Evolutionary conservation across 2,797 vertebrate species (phyloP).

Genomic region (Choloepus didactylus): DNA sequence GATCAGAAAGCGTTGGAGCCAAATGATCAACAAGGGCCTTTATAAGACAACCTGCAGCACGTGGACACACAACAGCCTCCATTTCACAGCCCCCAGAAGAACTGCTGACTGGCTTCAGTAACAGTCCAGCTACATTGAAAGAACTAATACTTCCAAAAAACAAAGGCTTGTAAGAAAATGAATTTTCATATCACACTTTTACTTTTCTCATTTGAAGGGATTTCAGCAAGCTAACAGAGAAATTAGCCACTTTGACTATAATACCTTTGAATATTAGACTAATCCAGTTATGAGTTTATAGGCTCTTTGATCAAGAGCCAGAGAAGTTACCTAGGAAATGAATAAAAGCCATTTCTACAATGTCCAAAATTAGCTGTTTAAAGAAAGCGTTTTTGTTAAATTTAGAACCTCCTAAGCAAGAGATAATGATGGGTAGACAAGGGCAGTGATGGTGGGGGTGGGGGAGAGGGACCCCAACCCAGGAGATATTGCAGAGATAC

Average conservation of each 20-base stretch:
- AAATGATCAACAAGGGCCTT: not conserved
- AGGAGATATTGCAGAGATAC: not conserved
- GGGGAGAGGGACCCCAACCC: no score
- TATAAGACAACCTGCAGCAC: no score
- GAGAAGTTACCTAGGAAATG: slow-evolving; percentile 68
- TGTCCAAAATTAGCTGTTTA: slow-evolving; percentile 32
- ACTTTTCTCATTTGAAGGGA: slow-evolving; percentile 65
- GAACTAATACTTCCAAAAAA: slow-evolving; percentile 26
- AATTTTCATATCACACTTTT: slow-evolving; percentile 66
- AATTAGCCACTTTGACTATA: slow-evolving; percentile 79
- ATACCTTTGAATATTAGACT: slow-evolving; percentile 73
- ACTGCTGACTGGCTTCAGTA: not conserved
- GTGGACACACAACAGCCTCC: not conserved
- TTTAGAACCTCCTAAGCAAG: not conserved
- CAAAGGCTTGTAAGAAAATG: slow-evolving; percentile 47
- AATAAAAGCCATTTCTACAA: slow-evolving; percentile 60
- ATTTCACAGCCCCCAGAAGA: not conserved
- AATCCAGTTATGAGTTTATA: slow-evolving; percentile 76
- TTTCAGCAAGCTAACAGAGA: slow-evolving; percentile 70
- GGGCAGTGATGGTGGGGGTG: not conserved
- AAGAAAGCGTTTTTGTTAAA: slow-evolving; percentile 25
- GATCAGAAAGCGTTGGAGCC: not conserved
- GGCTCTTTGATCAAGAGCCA: slow-evolving; percentile 77
- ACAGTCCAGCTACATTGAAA: not conserved
- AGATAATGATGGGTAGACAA: not conserved